Conservation (phyloP, 2,113 vertebrate species). For the Gymnocephalus cernua region DNA sequence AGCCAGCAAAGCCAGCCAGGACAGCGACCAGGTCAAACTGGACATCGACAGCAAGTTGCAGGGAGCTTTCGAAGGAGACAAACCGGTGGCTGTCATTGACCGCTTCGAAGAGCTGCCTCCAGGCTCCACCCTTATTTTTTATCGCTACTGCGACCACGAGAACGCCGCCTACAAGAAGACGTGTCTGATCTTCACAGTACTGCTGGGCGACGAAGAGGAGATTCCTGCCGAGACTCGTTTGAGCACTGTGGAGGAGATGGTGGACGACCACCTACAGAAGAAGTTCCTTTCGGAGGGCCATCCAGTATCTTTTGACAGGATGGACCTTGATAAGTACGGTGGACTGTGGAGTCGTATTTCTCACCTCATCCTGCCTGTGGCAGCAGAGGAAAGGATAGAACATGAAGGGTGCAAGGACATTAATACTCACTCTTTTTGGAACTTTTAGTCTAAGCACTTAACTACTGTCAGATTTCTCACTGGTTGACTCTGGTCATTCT, state of each 20-base stretch:
- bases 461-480: neutral
- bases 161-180: constrained; percentile 91
- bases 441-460: constrained; percentile 3
- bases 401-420: constrained; percentile 61
- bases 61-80: constrained; percentile 83
- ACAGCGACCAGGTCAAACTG: constrained; percentile 89
- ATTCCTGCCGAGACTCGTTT: constrained; percentile 78
- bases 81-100: constrained; percentile 89
- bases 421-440: neutral
- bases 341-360: constrained; percentile 88
- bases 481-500: neutral
- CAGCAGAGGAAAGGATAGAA: constrained; percentile 68
- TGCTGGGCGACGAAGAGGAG: constrained; percentile 84
- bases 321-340: constrained; percentile 84
- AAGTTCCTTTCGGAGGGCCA: constrained; percentile 75
- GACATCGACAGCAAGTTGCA: constrained; percentile 88
- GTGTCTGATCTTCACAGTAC: constrained; percentile 90
- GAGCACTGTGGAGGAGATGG: constrained; percentile 89
- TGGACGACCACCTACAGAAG: constrained; percentile 89
- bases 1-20: constrained; percentile 67
- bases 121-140: constrained; percentile 93
- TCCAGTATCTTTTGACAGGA: constrained; percentile 77
- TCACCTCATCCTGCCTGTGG: constrained; percentile 84
- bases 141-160: constrained; percentile 97
- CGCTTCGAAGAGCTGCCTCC: constrained; percentile 92